Evolutionary conservation across 2,113 vertebrate genomes (phyloP).

Genomic region (Polyodon spathula): DNA sequence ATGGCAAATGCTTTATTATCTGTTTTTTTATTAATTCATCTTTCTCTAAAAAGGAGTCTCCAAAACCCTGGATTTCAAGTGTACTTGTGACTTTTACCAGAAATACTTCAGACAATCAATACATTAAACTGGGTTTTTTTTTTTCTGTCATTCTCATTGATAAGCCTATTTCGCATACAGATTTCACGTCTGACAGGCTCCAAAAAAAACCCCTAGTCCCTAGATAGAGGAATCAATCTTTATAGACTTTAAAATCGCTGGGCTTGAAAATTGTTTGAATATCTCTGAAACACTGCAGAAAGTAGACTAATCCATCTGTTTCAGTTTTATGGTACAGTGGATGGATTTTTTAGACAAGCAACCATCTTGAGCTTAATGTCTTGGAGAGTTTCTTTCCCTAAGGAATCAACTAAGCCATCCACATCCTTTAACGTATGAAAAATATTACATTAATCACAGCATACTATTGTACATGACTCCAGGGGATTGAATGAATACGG

Average conservation of each 20-base stretch:
- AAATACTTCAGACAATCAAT: slow-evolving; percentile 35
- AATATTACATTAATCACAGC: no score
- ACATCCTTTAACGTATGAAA: no score
- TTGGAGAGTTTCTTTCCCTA: not conserved
- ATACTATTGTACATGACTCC: no score
- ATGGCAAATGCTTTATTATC: slow-evolving; percentile 7
- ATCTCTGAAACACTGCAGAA: slow-evolving; percentile 41
- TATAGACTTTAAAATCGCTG: slow-evolving; percentile 67
- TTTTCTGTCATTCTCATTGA: slow-evolving; percentile 54
- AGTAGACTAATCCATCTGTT: slow-evolving; percentile 29
- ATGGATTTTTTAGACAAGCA: slow-evolving; percentile 17
- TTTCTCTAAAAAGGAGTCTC: slow-evolving; percentile 3
- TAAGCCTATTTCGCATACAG: slow-evolving; percentile 57
- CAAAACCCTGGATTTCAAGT: not conserved
- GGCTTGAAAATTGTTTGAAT: slow-evolving; percentile 63
- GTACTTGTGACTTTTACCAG: slow-evolving; percentile 28
- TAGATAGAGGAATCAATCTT: slow-evolving; percentile 69
- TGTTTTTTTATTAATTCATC: slow-evolving; percentile 12
- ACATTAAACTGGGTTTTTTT: slow-evolving; percentile 50
- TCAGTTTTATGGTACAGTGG: slow-evolving; percentile 16
- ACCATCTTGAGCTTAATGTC: slow-evolving; percentile 1
- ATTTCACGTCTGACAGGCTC: slow-evolving; percentile 56
- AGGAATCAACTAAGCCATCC: not conserved
- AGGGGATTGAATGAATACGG: no score
- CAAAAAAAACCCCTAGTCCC: slow-evolving; percentile 58